Evolutionary conservation across 2,888 invertebrate species (phyloP).

Genomic region (Torymus texanus): DNA sequence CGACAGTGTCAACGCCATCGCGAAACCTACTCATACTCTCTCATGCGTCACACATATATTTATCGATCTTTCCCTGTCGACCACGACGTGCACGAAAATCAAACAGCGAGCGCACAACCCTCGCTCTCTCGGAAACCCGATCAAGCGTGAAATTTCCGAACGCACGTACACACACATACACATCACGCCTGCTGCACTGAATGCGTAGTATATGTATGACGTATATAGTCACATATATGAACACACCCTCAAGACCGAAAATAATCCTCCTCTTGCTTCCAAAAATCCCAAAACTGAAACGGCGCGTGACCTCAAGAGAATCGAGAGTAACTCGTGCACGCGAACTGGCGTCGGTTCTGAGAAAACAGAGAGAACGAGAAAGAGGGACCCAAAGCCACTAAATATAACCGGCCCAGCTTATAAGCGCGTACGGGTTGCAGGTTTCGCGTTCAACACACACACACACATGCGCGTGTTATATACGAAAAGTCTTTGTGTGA

Average conservation of each 20-base stretch:
- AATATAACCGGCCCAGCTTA: constrained; percentile 52
- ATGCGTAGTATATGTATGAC: no score
- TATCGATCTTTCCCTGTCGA: no score
- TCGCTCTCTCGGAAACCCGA: no score
- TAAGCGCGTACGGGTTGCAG: neutral
- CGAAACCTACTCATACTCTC: no score
- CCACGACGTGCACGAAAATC: no score
- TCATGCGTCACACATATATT: no score
- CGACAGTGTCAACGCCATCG: no score
- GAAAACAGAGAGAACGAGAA: constrained; percentile 32
- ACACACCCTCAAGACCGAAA: neutral
- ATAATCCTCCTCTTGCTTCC: constrained; percentile 5
- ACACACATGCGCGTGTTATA: neutral
- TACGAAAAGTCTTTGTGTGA: constrained; percentile 52
- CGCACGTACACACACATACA: no score
- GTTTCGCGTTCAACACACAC: neutral
- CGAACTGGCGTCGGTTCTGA: constrained; percentile 21
- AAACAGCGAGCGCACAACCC: no score
- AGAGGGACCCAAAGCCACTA: constrained; percentile 54
- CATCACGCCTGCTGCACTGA: no score
- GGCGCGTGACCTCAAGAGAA: constrained; percentile 30
- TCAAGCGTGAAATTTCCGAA: no score
- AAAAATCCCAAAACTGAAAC: constrained; percentile 30
- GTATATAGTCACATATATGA: no score
- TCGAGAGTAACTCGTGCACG: neutral